These are phyloP conservation scores for Cydia splendana DNA, from an alignment of 1,140 invertebrate genomes.

Conservation along the genomic window DNA sequence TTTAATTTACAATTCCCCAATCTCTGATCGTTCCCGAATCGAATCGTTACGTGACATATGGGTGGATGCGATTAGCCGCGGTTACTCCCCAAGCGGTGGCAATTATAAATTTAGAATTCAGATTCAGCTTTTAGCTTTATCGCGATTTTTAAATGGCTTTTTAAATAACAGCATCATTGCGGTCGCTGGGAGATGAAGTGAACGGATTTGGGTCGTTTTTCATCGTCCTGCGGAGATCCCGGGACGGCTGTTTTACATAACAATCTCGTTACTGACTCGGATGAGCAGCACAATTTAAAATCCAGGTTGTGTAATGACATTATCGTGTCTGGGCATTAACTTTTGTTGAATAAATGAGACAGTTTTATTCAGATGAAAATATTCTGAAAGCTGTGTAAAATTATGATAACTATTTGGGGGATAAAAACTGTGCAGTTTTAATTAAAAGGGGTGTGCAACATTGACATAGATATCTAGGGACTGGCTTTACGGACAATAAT, in stretches of 20 bases:
- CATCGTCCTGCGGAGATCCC: background rate
- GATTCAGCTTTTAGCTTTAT: conserved; percentile 23
- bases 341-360: background rate
- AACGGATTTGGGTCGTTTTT: background rate
- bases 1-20: conserved; percentile 24
- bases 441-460: background rate
- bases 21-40: background rate
- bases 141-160: background rate
- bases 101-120: conserved; percentile 24
- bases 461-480: too few species aligned
- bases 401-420: background rate
- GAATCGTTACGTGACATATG: background rate
- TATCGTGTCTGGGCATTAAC: background rate
- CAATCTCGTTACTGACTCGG: conserved; percentile 24
- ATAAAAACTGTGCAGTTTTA: background rate
- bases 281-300: conserved; percentile 4
- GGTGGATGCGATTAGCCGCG: background rate
- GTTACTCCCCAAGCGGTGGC: conserved; percentile 3
- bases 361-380: background rate
- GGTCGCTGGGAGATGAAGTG: background rate
- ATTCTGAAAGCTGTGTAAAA: background rate
- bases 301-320: background rate
- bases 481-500: too few species aligned
- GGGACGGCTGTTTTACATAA: conserved; percentile 15
- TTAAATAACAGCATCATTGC: conserved; percentile 17